phyloP scores from a whole-genome alignment of 2,888 invertebrate species.

The Ellobium chinense region DNA sequence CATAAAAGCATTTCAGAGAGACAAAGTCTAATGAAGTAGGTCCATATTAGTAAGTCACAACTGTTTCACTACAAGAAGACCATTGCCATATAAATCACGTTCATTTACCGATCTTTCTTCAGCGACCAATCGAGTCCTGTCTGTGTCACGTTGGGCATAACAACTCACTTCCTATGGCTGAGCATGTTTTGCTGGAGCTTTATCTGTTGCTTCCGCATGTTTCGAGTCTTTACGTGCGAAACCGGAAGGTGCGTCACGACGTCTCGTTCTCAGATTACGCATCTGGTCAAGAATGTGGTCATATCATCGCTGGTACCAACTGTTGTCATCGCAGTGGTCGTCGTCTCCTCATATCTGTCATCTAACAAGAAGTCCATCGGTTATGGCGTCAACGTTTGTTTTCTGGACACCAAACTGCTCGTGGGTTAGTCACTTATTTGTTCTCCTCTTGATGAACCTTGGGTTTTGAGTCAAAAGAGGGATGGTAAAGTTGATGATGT shows the following conservation, averaged over 20 bases:
- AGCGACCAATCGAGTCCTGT: background rate
- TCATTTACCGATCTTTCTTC: no score
- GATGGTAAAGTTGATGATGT: no score
- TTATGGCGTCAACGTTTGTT: slow-evolving; percentile 10
- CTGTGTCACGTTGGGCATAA: background rate
- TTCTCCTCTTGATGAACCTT: no score
- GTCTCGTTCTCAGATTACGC: background rate
- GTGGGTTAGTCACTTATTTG: slow-evolving; percentile 10
- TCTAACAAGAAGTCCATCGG: background rate
- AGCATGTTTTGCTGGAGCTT: slow-evolving; percentile 21
- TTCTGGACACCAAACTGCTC: background rate
- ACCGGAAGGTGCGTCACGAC: background rate
- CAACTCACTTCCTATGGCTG: slow-evolving; percentile 34
- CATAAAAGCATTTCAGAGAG: no score
- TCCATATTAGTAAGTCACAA: no score
- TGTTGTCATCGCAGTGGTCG: background rate
- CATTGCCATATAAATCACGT: no score
- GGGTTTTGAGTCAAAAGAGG: no score
- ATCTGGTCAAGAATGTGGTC: background rate
- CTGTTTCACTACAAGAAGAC: no score
- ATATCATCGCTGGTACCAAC: background rate
- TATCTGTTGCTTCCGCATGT: slow-evolving; percentile 36
- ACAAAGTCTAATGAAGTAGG: no score
- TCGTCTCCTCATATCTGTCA: background rate
- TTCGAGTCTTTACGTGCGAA: slow-evolving; percentile 7